A percentile compares a stretch with the other conserved stretches of the same genome.
Evolutionary conservation across 2,888 invertebrate species (phyloP).

Genomic region (Lordiphosa andalusiaca): DNA sequence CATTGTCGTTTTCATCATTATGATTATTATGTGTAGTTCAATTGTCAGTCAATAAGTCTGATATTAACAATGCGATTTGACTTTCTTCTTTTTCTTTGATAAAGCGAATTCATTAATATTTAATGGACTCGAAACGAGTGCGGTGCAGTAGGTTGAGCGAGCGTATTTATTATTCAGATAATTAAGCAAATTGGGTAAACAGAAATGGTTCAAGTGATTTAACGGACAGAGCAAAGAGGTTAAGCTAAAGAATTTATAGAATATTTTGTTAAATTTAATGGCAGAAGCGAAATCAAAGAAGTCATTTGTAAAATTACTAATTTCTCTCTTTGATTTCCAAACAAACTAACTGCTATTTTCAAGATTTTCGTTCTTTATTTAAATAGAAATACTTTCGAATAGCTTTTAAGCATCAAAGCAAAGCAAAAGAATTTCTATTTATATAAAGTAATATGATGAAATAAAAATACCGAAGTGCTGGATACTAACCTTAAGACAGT

Average conservation of each 20-base stretch:
- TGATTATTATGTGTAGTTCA: slow-evolving; percentile 11
- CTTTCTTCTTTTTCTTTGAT: slow-evolving; percentile 14
- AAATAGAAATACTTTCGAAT: too few species aligned
- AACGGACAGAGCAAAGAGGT: not conserved
- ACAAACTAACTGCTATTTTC: too few species aligned
- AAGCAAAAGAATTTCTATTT: too few species aligned
- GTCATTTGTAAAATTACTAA: too few species aligned
- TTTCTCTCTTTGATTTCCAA: too few species aligned
- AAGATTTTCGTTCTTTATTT: too few species aligned
- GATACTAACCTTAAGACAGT: too few species aligned
- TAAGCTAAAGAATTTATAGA: not conserved
- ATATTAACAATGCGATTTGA: slow-evolving; percentile 17
- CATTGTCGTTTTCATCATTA: slow-evolving; percentile 21
- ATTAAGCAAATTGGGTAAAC: slow-evolving; percentile 28
- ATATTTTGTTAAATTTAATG: too few species aligned
- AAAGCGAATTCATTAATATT: slow-evolving; percentile 32
- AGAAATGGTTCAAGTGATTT: not conserved
- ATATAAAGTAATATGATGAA: too few species aligned
- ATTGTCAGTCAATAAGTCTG: slow-evolving; percentile 15
- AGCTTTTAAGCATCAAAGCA: too few species aligned
- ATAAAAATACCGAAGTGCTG: too few species aligned
- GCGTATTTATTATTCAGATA: slow-evolving; percentile 28
- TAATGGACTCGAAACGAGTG: slow-evolving; percentile 29
- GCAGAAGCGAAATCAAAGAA: too few species aligned
- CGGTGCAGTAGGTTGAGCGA: slow-evolving; percentile 10